Base-by-base conservation (phyloP, 2,797 vertebrate species). In the Hippopotamyrus pictus region DNA sequence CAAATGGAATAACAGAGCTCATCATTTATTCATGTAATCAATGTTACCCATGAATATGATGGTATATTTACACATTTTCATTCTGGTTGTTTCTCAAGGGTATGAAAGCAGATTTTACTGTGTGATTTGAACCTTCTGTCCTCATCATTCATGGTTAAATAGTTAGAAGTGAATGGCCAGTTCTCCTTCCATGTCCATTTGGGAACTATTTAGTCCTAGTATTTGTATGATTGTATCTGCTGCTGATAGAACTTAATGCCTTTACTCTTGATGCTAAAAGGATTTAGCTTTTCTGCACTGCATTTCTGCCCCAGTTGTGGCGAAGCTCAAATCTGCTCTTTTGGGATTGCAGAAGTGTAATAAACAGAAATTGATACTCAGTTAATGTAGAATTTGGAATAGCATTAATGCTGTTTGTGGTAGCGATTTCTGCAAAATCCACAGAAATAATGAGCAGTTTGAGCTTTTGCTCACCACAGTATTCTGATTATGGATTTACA, bases 1-100 rank as follows among this genome's bases (percentile, higher is more conserved):
- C 25, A 69, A 69, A 69, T 69, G 62, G 65, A 73, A 73, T 73
- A 73, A 73, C 65, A 33, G 65, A 29, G 29, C 12, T 73, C 29
- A 73, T 73, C 29, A 73, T 37, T 73, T 37, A 73, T 73, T 73
- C 65, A 73, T 73, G 65, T 14, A 73, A 73, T 73, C 65, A 73
- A 73, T 73, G 29, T 73, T 73, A 73, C 65, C 65, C 65, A 73
- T 73, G 65, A 73, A 73, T 73, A 73, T 33, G 65, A 73, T 73
- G 65, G 65, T 73, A 79, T 79, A 79, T 44, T 79, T 79, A 19
- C 37, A 79, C 37, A 44, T 44, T 79, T 79, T 79, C 73, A n/a
- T 44, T 44, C 73, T 79, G 65, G 12, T 73, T 73, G 17, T 79
- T 79, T 44, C 73, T 79, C 73, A 79, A 79, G 73, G 73, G 33